These are phyloP conservation scores for Xiphophorus hellerii DNA, from an alignment of 2,113 vertebrate genomes.

Conservation along the genomic window DNA sequence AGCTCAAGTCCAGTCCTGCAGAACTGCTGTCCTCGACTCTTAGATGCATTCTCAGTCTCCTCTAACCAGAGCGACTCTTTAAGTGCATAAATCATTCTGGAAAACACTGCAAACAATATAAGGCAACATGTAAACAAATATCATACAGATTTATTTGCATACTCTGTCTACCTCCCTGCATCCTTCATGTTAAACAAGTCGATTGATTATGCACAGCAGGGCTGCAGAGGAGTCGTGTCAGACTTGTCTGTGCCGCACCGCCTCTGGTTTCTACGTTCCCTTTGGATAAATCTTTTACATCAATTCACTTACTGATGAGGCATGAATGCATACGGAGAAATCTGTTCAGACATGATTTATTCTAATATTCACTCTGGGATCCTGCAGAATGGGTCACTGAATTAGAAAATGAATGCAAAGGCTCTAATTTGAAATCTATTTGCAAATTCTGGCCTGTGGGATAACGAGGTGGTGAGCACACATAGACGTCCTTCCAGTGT, in stretches of 20 bases:
- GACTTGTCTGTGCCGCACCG: slow-evolving; percentile 38
- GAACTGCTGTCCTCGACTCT: too few relatives aligned
- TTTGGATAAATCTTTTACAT: slow-evolving; percentile 86
- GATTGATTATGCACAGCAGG: slow-evolving; percentile 57
- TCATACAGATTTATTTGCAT: too few relatives aligned
- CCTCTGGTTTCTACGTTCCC: slow-evolving; percentile 78
- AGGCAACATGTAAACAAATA: background rate
- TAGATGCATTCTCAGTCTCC: too few relatives aligned
- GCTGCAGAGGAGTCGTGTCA: slow-evolving; percentile 26
- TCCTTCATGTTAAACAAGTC: slow-evolving; percentile 46
- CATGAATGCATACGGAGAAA: slow-evolving; percentile 87
- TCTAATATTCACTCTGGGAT: slow-evolving; percentile 93
- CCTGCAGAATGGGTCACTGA: slow-evolving; percentile 88
- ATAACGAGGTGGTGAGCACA: slow-evolving; percentile 77
- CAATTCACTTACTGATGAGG: slow-evolving; percentile 90
- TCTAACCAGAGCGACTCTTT: background rate
- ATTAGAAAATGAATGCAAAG: slow-evolving; percentile 89
- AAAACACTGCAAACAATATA: background rate
- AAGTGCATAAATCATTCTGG: background rate
- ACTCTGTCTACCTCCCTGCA: background rate
- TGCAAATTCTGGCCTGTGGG: slow-evolving; percentile 84
- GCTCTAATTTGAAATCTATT: slow-evolving; percentile 88
- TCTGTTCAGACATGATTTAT: slow-evolving; percentile 90
- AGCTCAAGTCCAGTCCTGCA: too few relatives aligned
- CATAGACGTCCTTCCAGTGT: slow-evolving; percentile 60